phyloP scores from a whole-genome alignment of 2,113 vertebrate genomes.

The Callocephalon fimbriatum region DNA sequence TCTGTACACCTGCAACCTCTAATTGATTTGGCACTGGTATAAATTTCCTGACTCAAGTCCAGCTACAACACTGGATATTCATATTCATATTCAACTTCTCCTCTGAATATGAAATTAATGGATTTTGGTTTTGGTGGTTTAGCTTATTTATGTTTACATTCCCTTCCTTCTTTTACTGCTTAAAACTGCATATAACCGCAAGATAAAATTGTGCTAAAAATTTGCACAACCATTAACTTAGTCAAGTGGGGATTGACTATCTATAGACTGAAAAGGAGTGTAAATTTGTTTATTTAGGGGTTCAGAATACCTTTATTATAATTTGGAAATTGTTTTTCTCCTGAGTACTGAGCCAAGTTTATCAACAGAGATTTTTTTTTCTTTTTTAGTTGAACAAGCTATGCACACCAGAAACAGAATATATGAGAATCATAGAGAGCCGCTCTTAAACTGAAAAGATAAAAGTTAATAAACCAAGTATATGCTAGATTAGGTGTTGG shows the following conservation, averaged over 20 bases:
- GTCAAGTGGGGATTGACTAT: background rate
- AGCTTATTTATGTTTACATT: background rate
- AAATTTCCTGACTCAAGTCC: slow-evolving; percentile 16
- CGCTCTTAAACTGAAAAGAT: background rate
- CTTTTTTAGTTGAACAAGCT: background rate
- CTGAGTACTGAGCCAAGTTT: background rate
- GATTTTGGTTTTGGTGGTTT: background rate
- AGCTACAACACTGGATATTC: background rate
- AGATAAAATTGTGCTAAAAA: background rate
- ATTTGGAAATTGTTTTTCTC: background rate
- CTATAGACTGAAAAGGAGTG: background rate
- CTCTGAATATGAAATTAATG: background rate
- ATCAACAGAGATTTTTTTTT: background rate
- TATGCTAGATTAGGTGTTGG: background rate
- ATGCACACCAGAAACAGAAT: background rate
- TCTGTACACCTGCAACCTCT: slow-evolving; percentile 51
- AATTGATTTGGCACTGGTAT: slow-evolving; percentile 58
- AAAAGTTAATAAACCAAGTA: background rate
- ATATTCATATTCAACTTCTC: background rate
- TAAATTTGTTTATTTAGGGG: background rate
- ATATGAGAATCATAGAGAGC: background rate
- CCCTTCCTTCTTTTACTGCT: background rate
- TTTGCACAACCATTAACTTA: background rate
- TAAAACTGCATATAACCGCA: background rate
- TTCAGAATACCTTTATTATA: background rate